Percentiles rank a stretch among this genome's conserved stretches.
These are phyloP conservation scores for Enteromius radiatus DNA, from an alignment of 2,797 vertebrate genomes.

Conservation along the genomic window DNA sequence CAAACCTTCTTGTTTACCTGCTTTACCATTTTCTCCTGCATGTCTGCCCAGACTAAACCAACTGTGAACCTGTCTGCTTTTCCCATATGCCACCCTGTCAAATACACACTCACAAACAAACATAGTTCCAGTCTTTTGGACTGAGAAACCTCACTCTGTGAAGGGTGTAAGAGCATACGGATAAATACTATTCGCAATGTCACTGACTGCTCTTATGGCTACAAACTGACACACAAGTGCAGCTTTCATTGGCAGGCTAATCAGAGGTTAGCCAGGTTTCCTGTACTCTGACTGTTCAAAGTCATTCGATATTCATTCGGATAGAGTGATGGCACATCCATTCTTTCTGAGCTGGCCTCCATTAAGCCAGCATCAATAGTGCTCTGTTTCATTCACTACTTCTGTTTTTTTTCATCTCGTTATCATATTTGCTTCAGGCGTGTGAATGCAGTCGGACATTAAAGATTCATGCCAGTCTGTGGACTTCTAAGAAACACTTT, in stretches of 20 bases:
- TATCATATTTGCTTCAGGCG: slow-evolving; percentile 44
- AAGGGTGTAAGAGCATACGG: neutral
- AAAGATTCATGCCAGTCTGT: slow-evolving; percentile 36
- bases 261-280: neutral
- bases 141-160: slow-evolving; percentile 2
- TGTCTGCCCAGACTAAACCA: slow-evolving; percentile 57
- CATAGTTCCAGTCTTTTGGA: slow-evolving; percentile 5
- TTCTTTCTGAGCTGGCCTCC: slow-evolving; percentile 26
- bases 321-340: slow-evolving; percentile 29
- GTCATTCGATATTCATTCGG: slow-evolving; percentile 41
- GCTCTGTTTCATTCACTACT: slow-evolving; percentile 35
- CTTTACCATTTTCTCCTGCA: slow-evolving; percentile 41
- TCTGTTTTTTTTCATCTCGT: slow-evolving; percentile 41
- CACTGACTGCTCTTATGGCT: neutral
- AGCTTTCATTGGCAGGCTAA: slow-evolving; percentile 11
- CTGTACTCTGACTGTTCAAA: slow-evolving; percentile 17
- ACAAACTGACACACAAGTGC: neutral
- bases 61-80: slow-evolving; percentile 19
- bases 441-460: neutral
- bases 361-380: slow-evolving; percentile 15
- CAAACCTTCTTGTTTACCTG: neutral
- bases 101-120: slow-evolving; percentile 14
- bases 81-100: neutral
- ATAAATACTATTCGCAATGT: neutral
- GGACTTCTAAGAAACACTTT: slow-evolving; percentile 30